These are phyloP conservation scores for Branchinecta sandiegonensis DNA, from an alignment of 2,888 invertebrate genomes.

Conservation along the genomic window DNA sequence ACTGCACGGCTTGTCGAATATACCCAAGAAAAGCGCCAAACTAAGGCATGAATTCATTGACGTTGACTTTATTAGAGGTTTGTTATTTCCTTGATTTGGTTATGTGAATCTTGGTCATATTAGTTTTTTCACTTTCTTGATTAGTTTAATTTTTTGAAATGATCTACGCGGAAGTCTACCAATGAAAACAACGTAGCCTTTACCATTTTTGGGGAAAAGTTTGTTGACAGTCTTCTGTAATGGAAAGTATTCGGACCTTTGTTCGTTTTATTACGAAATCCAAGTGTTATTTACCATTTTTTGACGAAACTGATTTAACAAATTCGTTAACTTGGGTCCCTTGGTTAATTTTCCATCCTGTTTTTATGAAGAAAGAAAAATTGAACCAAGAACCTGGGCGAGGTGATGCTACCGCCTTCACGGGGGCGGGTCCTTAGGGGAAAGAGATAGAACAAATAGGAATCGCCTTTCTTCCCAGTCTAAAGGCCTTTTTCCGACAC, in stretches of 20 bases:
- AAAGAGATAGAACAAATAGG: no score
- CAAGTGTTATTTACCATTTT: neutral
- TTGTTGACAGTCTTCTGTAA: no score
- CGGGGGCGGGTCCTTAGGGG: no score
- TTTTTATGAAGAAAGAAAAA: neutral
- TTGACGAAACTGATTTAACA: neutral
- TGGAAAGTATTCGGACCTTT: no score
- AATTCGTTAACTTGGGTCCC: neutral
- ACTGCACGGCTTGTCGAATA: constrained; percentile 64
- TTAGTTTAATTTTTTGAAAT: neutral
- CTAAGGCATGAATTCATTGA: constrained; percentile 85
- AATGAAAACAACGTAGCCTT: no score
- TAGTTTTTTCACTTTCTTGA: constrained; percentile 18
- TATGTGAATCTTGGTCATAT: constrained; percentile 15
- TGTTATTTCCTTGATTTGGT: constrained; percentile 18
- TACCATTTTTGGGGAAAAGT: no score
- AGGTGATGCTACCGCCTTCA: neutral
- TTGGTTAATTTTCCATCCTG: neutral
- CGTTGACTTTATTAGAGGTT: constrained; percentile 88
- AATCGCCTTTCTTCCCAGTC: no score
- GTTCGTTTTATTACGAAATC: neutral
- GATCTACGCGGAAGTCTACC: no score
- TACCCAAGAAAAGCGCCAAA: constrained; percentile 59
- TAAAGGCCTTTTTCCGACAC: no score
- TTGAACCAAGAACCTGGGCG: neutral